These are phyloP conservation scores for Moxostoma hubbsi DNA, from an alignment of 2,797 vertebrate genomes.

Conservation along the genomic window DNA sequence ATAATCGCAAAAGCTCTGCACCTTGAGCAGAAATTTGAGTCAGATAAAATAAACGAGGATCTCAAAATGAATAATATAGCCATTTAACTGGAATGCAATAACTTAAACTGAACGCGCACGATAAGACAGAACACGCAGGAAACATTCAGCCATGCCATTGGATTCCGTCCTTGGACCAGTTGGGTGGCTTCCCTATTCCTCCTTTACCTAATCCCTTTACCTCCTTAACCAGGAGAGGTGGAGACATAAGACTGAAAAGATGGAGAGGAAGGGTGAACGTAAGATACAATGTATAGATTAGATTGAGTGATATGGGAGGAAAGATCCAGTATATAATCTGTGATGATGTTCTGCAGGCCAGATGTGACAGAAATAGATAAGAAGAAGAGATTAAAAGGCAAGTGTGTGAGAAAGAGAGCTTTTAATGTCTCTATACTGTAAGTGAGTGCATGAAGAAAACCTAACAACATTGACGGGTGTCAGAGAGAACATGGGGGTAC, in stretches of 20 bases:
- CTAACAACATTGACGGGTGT: background rate
- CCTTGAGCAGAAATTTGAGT: too few relatives aligned
- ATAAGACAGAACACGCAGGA: too few relatives aligned
- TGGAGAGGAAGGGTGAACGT: background rate
- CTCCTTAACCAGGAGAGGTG: background rate
- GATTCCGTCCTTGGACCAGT: too few relatives aligned
- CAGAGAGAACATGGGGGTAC: background rate
- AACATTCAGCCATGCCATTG: too few relatives aligned
- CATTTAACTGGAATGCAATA: too few relatives aligned
- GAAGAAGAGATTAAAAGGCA: slow-evolving; percentile 4
- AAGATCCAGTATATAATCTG: slow-evolving; percentile 6
- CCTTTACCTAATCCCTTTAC: too few relatives aligned
- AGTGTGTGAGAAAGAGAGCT: background rate
- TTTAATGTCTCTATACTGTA: slow-evolving; percentile 17
- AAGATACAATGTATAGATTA: slow-evolving; percentile 2
- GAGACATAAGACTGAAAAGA: slow-evolving; percentile 1
- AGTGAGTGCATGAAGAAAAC: background rate
- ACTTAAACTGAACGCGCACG: too few relatives aligned
- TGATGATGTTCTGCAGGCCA: background rate
- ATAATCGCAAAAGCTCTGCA: too few relatives aligned
- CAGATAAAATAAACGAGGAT: too few relatives aligned
- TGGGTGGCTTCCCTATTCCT: too few relatives aligned
- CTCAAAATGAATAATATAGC: too few relatives aligned
- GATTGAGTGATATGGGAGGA: slow-evolving; percentile 9
- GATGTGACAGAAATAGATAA: slow-evolving; percentile 26